Evolutionary conservation across 2,113 vertebrate species (phyloP).

Genomic region (Podocnemis expansa): DNA sequence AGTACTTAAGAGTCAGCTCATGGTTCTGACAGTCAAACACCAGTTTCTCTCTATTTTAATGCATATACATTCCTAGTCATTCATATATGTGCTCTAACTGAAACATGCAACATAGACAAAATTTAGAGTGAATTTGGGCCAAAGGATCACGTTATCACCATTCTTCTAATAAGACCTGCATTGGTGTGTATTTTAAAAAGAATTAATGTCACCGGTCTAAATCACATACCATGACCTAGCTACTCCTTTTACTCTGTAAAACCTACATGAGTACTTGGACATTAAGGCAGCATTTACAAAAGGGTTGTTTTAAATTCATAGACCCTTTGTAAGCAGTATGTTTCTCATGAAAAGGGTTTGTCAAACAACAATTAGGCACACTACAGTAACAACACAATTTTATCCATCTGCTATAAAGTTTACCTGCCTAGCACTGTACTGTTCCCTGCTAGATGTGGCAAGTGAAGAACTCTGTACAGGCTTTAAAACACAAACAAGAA

Average conservation of each 20-base stretch:
- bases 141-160: background rate
- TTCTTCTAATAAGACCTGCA: background rate
- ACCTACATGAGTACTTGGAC: background rate
- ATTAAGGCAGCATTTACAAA: constrained; percentile 28
- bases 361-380: background rate
- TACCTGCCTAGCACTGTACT: constrained; percentile 72
- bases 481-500: constrained; percentile 70
- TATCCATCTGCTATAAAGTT: constrained; percentile 72
- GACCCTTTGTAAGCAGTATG: constrained; percentile 31
- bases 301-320: constrained; percentile 23
- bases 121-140: background rate
- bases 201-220: constrained; percentile 15
- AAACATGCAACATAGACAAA: background rate
- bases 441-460: constrained; percentile 76
- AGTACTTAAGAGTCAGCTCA: background rate
- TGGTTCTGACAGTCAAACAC: background rate
- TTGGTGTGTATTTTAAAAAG: background rate
- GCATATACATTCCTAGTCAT: background rate
- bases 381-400: constrained; percentile 48
- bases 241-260: background rate
- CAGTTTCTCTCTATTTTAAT: background rate
- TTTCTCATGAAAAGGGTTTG: background rate
- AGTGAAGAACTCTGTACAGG: constrained; percentile 74
- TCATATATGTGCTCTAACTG: background rate
- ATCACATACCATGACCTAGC: constrained; percentile 47